Evolutionary conservation across 2,888 invertebrate genomes (phyloP).

Genomic region (Conistra vaccinii): DNA sequence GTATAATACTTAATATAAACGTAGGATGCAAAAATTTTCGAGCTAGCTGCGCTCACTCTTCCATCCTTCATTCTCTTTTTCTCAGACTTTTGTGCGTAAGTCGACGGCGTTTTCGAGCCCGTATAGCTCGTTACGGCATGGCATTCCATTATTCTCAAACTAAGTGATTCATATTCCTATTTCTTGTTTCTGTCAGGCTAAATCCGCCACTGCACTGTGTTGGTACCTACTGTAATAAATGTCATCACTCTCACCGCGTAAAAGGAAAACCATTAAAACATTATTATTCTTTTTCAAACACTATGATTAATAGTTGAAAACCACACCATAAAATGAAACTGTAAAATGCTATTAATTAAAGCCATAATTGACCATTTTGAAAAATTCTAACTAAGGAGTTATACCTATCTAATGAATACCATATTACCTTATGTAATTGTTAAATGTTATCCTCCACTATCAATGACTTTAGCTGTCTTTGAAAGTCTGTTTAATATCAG

Average conservation of each 20-base stretch:
- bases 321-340: neutral
- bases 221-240: neutral
- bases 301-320: neutral
- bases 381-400: neutral
- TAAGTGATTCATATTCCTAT: too few relatives aligned
- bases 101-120: too few relatives aligned
- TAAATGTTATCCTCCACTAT: neutral
- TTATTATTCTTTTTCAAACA: neutral
- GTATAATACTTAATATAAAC: too few relatives aligned
- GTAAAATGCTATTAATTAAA: neutral
- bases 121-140: too few relatives aligned
- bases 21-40: too few relatives aligned
- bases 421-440: neutral
- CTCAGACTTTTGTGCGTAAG: too few relatives aligned
- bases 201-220: neutral
- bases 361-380: neutral
- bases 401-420: neutral
- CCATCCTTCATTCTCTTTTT: too few relatives aligned
- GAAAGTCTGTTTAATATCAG: conserved; percentile 2
- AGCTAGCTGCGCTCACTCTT: too few relatives aligned
- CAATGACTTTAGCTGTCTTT: neutral
- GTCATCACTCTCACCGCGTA: neutral
- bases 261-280: conserved; percentile 6
- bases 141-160: too few relatives aligned
- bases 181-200: too few relatives aligned